Base-by-base conservation (phyloP, 1,140 invertebrate genomes). In the Drosophila neocordata region DNA sequence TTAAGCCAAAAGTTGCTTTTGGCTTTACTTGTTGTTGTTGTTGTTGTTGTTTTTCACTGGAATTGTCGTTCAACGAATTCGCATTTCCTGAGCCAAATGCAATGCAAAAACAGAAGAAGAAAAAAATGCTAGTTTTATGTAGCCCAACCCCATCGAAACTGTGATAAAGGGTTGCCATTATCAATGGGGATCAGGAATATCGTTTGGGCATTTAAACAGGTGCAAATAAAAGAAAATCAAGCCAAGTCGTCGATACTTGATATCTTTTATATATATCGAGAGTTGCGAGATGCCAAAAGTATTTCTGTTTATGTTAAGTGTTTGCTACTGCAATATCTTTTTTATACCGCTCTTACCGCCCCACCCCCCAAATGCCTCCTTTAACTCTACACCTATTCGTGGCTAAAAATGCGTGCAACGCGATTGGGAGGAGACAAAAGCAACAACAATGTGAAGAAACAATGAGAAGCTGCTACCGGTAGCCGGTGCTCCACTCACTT, bases 381-480 rank as follows among this genome's bases (percentile, higher is more conserved):
- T 61, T 35, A 41, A 34, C 31, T 56, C 37, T 60, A 24, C 38
- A 8, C 38, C 41, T 60, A 52, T 15, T 59, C 13, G 3, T 64
- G 60, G 74, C 31, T 38, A 57, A 72, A 83, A 88, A 88, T 89
- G 83, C 83, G 83, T 88, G 84, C 83, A 88, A 88, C 83, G 81
- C 87, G 84, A 68, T 69, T 84, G 81, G 68, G 66, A 65, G 58
- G 73, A 64, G 65, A 75, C 79, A 53, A 65, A 64, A 67, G 58
- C 68, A 60, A 48, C 69, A 59, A 62, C 38, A 62, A 62, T 44
- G 61, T 41, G 41, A 13, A 63, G 75, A 87, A 83, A 87, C 81
- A 80, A 82, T 75, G 72, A 75, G 73, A 79, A 70, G 75, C 77
- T 65, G 82, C 83, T 88, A 82, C 82, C 67, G 82, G 79, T 79